A percentile compares a stretch with the other conserved stretches of the same genome.
Evolutionary conservation across 2,888 invertebrate species (phyloP).

Genomic region (Drosophila mimetica): DNA sequence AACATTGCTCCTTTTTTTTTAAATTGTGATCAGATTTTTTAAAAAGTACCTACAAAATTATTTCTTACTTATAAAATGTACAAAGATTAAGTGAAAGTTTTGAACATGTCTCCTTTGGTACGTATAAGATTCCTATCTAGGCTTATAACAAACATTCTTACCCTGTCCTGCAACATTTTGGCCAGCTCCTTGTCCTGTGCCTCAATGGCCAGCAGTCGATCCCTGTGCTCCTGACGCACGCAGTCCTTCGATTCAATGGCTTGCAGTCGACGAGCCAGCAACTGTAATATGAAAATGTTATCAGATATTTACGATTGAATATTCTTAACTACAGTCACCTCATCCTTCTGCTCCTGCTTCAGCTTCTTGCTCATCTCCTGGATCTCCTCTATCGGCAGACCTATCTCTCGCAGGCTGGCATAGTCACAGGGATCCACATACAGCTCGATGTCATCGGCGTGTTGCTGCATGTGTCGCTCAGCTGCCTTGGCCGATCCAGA

Average conservation of each 20-base stretch:
- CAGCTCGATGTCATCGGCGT: conserved; percentile 82
- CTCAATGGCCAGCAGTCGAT: conserved; percentile 90
- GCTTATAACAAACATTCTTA: conserved; percentile 32
- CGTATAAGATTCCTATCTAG: too few relatives aligned
- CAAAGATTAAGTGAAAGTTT: too few relatives aligned
- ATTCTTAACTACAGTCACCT: conserved; percentile 84
- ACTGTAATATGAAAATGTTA: conserved; percentile 83
- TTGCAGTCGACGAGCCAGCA: conserved; percentile 90
- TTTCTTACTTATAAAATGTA: too few relatives aligned
- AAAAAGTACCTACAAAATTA: too few relatives aligned
- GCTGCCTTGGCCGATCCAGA: conserved; percentile 47
- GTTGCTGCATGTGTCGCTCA: conserved; percentile 75
- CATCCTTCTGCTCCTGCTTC: conserved; percentile 90
- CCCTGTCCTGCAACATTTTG: conserved; percentile 89
- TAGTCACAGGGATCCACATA: conserved; percentile 83
- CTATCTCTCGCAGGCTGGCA: conserved; percentile 84
- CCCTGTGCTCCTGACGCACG: conserved; percentile 85
- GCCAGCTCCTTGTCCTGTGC: conserved; percentile 92
- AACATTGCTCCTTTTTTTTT: too few relatives aligned
- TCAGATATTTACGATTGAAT: fast-evolving
- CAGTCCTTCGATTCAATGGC: conserved; percentile 89
- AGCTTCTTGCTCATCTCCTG: conserved; percentile 87
- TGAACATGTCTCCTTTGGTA: too few relatives aligned
- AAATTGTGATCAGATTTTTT: too few relatives aligned
- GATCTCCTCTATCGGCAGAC: conserved; percentile 85